Base-by-base conservation (phyloP, 35 echinoderm and acorn worm genomes). In the Ophioderma brevispina region DNA sequence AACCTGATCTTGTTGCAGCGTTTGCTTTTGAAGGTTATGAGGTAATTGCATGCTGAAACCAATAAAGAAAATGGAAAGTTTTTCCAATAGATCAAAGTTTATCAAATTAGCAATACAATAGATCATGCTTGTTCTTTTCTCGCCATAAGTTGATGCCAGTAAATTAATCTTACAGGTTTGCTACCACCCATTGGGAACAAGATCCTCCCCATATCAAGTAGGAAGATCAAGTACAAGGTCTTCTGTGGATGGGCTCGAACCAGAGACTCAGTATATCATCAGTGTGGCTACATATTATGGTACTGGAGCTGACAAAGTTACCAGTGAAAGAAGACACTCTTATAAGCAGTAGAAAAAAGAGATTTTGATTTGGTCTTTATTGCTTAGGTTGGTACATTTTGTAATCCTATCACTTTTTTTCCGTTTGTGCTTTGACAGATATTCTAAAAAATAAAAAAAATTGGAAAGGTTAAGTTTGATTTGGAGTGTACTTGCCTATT, bases 211-310 rank as follows among this genome's bases (percentile, higher is more conserved):
- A 19, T 78, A 18, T 1, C 84, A 38, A 80, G 13, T 76, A 8
- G 55, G 40, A 3, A 55, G 50, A 34, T 13, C 31, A 13, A 86
- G 32, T 38, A 78, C 75, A 41, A 33, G 39, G 39, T 70, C 59
- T 4, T 70, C 59, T 25, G 23, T 70, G n/a, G 59, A 70, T 31
- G 49, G 35, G 28, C 78, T 80, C 34, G 3, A 33, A 36, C 87
- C 87, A 21, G 87, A 89, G 28, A 80, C 87, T 28, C 76, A 32
- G 0, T 80, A 89, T 30, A 50, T 80, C 40, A 89, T 89, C 87
- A 89, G 87, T 59, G 87, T 89, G 10, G 87, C 87, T 15, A 50
- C 87, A 19, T 31, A 70, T 25, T 70, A 70, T 70, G 59, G 59
- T 25, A 25, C 59, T 70, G 59, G 59, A 15, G 2, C 59, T 25